phyloP scores from a whole-genome alignment of 2,888 invertebrate species.

The Epinotia brunnichana region DNA sequence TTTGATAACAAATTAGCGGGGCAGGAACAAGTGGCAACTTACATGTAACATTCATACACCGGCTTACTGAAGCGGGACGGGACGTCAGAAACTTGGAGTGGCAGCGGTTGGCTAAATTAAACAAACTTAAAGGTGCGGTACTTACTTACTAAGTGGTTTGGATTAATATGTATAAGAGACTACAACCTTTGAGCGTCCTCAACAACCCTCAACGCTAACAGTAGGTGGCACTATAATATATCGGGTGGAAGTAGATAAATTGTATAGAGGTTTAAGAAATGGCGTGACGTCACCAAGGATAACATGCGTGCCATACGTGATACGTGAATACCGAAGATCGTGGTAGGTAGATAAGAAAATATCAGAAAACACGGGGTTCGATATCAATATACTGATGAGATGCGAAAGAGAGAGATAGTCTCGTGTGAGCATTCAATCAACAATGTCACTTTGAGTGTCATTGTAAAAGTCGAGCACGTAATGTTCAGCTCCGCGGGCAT shows the following conservation, averaged over 20 bases:
- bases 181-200: too few relatives aligned
- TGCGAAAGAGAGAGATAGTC: not conserved
- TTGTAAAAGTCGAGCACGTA: not conserved
- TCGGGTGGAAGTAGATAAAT: not conserved
- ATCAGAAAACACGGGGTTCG: not conserved
- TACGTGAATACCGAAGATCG: not conserved
- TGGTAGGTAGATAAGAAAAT: not conserved
- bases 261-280: not conserved
- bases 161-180: too few relatives aligned
- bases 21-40: not conserved
- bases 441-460: not conserved
- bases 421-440: not conserved
- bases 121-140: not conserved
- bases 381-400: not conserved
- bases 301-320: not conserved
- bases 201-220: too few relatives aligned
- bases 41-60: constrained; percentile 4
- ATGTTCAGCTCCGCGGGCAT: not conserved
- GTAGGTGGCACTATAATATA: not conserved
- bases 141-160: not conserved
- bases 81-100: constrained; percentile 4
- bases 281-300: not conserved
- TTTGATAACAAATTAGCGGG: constrained; percentile 13
- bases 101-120: not conserved
- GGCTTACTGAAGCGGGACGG: not conserved